A percentile compares a stretch with the other conserved stretches of the same genome.
phyloP scores from a whole-genome alignment of 2,113 vertebrate species.

The Dermatemys mawii region DNA sequence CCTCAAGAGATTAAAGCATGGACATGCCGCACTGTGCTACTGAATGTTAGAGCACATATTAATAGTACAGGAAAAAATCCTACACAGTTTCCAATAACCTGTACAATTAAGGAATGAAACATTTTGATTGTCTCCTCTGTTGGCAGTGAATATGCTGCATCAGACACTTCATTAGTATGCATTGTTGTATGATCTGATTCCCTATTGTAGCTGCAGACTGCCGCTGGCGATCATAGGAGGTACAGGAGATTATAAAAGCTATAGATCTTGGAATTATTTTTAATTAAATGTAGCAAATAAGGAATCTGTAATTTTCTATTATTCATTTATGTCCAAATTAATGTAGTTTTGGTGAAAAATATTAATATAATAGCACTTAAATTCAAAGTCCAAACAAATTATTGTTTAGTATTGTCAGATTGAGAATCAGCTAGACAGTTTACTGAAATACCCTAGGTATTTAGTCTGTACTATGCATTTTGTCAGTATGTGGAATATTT shows the following conservation, averaged over 20 bases:
- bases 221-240: slow-evolving; percentile 35
- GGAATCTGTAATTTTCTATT: slow-evolving; percentile 36
- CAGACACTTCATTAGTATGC: slow-evolving; percentile 61
- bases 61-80: background rate
- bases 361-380: background rate
- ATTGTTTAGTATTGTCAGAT: background rate
- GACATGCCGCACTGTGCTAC: background rate
- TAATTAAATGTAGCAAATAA: slow-evolving; percentile 58
- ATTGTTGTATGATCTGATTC: slow-evolving; percentile 45
- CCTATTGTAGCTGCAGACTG: slow-evolving; percentile 17
- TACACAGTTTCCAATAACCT: slow-evolving; percentile 26
- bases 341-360: background rate
- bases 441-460: background rate
- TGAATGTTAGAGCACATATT: background rate
- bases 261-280: slow-evolving; percentile 51
- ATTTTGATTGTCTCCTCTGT: slow-evolving; percentile 13
- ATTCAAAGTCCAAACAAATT: background rate
- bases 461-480: background rate
- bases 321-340: slow-evolving; percentile 14
- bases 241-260: slow-evolving; percentile 44
- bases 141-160: slow-evolving; percentile 32
- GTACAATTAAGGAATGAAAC: slow-evolving; percentile 45
- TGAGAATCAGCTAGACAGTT: background rate
- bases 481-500: background rate
- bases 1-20: slow-evolving; percentile 30